Conservation (phyloP, 2,113 vertebrate genomes). For the Clarias batrachus region DNA sequence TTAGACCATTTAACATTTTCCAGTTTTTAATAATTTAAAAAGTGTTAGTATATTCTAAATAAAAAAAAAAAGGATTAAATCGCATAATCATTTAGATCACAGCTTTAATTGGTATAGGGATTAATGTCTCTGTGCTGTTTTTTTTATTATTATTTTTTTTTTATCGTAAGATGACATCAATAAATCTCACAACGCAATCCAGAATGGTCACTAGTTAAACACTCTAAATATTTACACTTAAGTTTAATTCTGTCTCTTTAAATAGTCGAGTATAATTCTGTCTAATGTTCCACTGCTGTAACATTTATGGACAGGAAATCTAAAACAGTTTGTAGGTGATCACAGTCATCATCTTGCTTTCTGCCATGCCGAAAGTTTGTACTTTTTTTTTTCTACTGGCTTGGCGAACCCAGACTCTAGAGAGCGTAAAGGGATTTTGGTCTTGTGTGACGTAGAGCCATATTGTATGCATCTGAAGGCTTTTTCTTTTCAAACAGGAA, state of each 20-base stretch:
- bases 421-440: background rate
- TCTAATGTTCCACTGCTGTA: too few species aligned
- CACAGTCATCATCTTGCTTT: background rate
- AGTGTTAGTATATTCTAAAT: too few species aligned
- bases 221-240: background rate
- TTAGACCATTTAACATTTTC: too few species aligned
- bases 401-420: background rate
- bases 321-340: background rate
- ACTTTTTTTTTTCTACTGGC: background rate
- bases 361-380: background rate
- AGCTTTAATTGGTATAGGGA: too few species aligned
- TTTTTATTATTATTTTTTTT: background rate
- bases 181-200: background rate
- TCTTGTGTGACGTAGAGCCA: background rate
- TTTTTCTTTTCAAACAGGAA: constrained; percentile 42
- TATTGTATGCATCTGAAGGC: background rate
- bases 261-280: background rate
- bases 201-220: background rate
- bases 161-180: background rate
- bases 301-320: background rate
- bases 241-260: background rate
- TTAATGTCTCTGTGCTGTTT: background rate
- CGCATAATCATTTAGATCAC: too few species aligned
- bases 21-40: too few species aligned
- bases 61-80: too few species aligned